A percentile compares a stretch with the other conserved stretches of the same genome.
phyloP scores from a whole-genome alignment of 2,113 vertebrate species.

The Poecile atricapillus region DNA sequence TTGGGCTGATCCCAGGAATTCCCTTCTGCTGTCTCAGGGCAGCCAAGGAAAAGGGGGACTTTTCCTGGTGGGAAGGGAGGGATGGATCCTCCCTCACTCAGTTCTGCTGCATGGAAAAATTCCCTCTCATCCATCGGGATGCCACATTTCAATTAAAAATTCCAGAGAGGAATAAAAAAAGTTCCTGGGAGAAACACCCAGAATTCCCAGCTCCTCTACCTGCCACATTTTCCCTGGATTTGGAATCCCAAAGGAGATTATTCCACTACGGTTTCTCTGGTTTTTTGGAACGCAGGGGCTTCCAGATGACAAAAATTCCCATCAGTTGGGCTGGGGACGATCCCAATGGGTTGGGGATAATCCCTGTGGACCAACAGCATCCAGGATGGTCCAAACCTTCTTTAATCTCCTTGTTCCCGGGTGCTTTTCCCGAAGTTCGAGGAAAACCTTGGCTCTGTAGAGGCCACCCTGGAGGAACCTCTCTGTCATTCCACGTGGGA shows the following conservation, averaged over 20 bases:
- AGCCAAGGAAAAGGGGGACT: neutral
- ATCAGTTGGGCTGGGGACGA: neutral
- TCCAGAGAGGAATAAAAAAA: neutral
- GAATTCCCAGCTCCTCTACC: neutral
- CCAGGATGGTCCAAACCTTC: neutral
- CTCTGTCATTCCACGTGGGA: neutral
- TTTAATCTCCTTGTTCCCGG: neutral
- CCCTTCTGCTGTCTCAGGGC: neutral
- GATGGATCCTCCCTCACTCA: neutral
- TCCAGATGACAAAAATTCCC: neutral
- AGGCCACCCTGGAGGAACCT: neutral
- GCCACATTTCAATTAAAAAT: neutral
- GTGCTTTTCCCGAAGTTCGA: neutral
- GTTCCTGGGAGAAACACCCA: neutral
- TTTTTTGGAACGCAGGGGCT: neutral
- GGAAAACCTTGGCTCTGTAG: neutral
- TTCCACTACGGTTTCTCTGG: neutral
- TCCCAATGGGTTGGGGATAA: neutral
- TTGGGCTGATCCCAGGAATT: neutral
- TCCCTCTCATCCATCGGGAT: neutral
- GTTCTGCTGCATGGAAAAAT: neutral
- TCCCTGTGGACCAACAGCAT: neutral
- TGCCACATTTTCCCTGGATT: fast-evolving
- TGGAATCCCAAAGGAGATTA: neutral
- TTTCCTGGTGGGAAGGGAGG: neutral